These are phyloP conservation scores for Narcine bancroftii DNA, from an alignment of 2,113 vertebrate species.

Conservation along the genomic window DNA sequence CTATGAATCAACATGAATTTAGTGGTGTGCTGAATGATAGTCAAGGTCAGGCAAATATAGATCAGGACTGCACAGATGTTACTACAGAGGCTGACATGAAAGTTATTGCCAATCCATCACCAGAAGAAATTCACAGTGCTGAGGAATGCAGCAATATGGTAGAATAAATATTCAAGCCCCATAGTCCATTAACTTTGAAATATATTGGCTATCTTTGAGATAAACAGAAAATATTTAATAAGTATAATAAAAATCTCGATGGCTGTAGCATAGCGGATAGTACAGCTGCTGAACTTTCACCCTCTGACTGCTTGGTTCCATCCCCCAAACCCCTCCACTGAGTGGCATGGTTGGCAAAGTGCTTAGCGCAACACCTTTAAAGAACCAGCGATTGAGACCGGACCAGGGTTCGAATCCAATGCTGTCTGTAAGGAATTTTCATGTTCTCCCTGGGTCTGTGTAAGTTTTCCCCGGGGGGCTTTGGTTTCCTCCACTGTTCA, in stretches of 20 bases:
- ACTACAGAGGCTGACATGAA: conserved; percentile 30
- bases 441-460: too few species aligned
- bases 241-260: neutral
- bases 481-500: too few species aligned
- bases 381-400: too few species aligned
- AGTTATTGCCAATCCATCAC: neutral
- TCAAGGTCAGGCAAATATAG: conserved; percentile 22
- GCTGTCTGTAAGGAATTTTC: too few species aligned
- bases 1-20: neutral
- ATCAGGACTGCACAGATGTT: conserved; percentile 7
- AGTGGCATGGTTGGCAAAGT: too few species aligned
- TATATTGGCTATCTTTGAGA: neutral
- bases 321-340: too few species aligned
- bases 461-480: too few species aligned
- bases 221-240: neutral
- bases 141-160: conserved; percentile 32
- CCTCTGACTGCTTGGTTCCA: too few species aligned
- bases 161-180: neutral
- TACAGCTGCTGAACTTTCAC: too few species aligned
- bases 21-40: conserved; percentile 28
- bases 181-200: neutral
- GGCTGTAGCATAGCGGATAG: too few species aligned
- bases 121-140: neutral
- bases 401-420: too few species aligned
- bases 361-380: too few species aligned